These are phyloP conservation scores for Sparidentex hasta DNA, from an alignment of 2,797 vertebrate species.

Conservation along the genomic window DNA sequence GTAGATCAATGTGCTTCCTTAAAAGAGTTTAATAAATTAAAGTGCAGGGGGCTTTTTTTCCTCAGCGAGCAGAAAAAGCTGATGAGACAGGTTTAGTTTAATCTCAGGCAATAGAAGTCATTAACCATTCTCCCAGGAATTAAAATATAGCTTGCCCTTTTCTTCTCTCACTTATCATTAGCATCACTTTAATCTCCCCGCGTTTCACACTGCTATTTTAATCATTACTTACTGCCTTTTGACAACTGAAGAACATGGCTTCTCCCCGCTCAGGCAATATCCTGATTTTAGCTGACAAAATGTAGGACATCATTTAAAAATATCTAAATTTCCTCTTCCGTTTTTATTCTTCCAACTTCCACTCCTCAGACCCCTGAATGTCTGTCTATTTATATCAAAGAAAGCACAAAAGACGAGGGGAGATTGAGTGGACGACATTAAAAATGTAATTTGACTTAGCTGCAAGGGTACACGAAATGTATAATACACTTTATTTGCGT, in stretches of 20 bases:
- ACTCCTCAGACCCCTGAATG: slow-evolving; percentile 79
- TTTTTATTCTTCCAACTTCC: slow-evolving; percentile 77
- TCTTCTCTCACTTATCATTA: slow-evolving; percentile 99
- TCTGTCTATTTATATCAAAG: slow-evolving; percentile 80
- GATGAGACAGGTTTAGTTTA: slow-evolving; percentile 99
- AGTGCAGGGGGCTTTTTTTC: slow-evolving; percentile 98
- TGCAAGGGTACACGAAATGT: slow-evolving; percentile 67
- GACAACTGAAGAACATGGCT: slow-evolving; percentile 99
- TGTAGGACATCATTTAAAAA: slow-evolving; percentile 99
- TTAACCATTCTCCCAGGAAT: slow-evolving; percentile 99
- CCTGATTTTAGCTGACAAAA: slow-evolving; percentile 99
- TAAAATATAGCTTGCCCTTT: slow-evolving; percentile 99
- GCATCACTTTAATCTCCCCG: slow-evolving; percentile 99
- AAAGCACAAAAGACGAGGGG: slow-evolving; percentile 72
- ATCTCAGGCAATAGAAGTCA: slow-evolving; percentile 99
- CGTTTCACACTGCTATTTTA: slow-evolving; percentile 99
- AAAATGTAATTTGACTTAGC: slow-evolving; percentile 74
- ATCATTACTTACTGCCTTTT: slow-evolving; percentile 99
- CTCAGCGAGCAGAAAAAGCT: slow-evolving; percentile 99
- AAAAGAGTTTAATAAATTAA: slow-evolving; percentile 99
- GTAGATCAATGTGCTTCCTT: slow-evolving; percentile 99
- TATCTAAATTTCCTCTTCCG: slow-evolving; percentile 94
- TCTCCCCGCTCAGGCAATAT: slow-evolving; percentile 99
- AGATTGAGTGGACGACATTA: slow-evolving; percentile 77
- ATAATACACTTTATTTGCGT: slow-evolving; percentile 77